Percentiles rank a stretch among this genome's conserved stretches.
phyloP scores from a whole-genome alignment of 1,140 invertebrate genomes.

The Aphis craccivora region DNA sequence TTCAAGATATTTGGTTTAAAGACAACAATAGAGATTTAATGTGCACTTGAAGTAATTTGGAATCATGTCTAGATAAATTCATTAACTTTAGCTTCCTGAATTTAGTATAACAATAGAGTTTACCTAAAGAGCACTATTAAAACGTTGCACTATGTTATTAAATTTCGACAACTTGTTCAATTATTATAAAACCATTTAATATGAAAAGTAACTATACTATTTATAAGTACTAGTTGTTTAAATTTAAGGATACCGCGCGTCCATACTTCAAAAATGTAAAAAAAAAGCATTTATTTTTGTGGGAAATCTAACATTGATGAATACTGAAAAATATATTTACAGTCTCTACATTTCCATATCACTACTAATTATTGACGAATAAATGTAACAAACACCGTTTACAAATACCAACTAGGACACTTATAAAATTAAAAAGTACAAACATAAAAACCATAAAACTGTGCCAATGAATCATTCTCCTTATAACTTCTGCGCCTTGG shows the following conservation, averaged over 20 bases:
- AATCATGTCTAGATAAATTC: background rate
- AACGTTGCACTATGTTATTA: background rate
- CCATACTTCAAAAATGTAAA: background rate
- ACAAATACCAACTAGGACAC: background rate
- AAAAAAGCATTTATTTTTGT: background rate
- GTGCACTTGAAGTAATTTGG: background rate
- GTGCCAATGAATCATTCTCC: background rate
- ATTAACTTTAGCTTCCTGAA: background rate
- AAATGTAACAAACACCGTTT: background rate
- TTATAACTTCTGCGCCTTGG: background rate
- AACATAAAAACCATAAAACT: background rate
- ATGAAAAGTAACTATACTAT: background rate
- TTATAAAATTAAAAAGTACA: background rate
- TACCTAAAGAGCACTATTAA: background rate
- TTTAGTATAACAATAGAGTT: background rate
- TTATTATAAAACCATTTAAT: background rate
- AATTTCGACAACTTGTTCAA: slow-evolving; percentile 3
- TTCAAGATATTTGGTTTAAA: background rate
- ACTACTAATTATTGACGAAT: background rate
- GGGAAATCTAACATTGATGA: background rate
- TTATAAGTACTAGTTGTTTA: background rate
- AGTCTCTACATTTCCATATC: background rate
- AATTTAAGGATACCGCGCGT: background rate
- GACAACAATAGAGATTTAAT: background rate
- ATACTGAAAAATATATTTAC: background rate